Evolutionary conservation across 2,113 vertebrate species (phyloP).

Genomic region (Mus pahari): DNA sequence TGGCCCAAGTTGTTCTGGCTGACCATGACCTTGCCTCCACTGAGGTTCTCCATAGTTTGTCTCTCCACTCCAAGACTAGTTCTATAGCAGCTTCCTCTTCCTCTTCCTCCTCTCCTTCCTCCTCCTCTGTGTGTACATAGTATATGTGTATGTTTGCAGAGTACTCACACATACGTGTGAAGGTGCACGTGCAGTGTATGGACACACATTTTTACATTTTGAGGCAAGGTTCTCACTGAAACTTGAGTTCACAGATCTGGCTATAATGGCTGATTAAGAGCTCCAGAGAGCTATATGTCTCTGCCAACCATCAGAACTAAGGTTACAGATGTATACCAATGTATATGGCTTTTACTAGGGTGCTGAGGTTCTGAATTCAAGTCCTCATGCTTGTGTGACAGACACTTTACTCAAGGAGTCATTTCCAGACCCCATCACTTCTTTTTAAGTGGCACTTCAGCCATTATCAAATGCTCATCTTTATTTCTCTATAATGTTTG

Average conservation of each 20-base stretch:
- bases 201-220: neutral
- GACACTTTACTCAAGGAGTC: neutral
- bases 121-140: neutral
- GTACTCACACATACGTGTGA: neutral
- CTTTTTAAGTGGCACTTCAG: neutral
- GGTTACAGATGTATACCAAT: too few species aligned
- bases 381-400: neutral
- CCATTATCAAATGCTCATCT: neutral
- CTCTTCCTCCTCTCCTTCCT: neutral
- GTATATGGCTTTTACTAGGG: neutral
- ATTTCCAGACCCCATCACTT: neutral
- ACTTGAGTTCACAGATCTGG: neutral
- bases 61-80: neutral
- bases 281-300: neutral
- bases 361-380: neutral
- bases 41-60: neutral
- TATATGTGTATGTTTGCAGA: neutral
- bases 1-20: neutral
- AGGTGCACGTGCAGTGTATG: neutral
- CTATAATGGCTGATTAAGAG: neutral
- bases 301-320: too few species aligned
- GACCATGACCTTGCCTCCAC: neutral
- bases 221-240: neutral
- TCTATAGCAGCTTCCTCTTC: neutral
- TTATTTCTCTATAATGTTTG: slow-evolving; percentile 4